Conservation (phyloP, 2,113 vertebrate genomes). For the Tragelaphus scriptus region DNA sequence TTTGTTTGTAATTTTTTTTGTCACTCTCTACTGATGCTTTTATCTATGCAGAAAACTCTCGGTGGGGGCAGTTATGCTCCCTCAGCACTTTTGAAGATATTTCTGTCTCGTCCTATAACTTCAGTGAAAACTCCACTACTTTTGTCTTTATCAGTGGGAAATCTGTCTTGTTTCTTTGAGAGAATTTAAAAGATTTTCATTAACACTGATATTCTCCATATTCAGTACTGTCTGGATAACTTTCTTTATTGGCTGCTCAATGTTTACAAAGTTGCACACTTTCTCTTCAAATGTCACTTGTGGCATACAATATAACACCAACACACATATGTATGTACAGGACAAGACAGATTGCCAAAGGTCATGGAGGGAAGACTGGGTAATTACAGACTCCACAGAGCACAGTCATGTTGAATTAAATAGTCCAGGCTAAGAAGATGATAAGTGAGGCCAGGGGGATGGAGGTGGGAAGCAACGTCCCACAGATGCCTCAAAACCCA, state of each 20-base stretch:
- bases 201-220: neutral
- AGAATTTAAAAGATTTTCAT: neutral
- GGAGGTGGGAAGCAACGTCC: neutral
- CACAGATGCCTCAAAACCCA: neutral
- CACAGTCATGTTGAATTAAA: neutral
- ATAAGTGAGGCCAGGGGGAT: neutral
- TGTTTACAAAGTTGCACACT: neutral
- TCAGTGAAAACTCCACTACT: neutral
- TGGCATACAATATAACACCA: neutral
- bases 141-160: neutral
- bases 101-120: neutral
- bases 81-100: neutral
- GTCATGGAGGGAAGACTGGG: neutral
- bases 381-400: neutral
- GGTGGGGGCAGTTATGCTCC: neutral
- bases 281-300: neutral
- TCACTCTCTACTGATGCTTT: neutral
- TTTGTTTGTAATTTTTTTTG: neutral
- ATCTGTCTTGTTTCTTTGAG: neutral
- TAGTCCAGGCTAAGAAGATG: neutral
- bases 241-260: neutral
- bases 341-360: neutral
- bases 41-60: neutral
- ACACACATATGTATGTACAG: neutral
- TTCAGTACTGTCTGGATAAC: neutral